These are phyloP conservation scores for Pseudomyrmex pallidus DNA, from an alignment of 1,140 invertebrate genomes.

Conservation along the genomic window DNA sequence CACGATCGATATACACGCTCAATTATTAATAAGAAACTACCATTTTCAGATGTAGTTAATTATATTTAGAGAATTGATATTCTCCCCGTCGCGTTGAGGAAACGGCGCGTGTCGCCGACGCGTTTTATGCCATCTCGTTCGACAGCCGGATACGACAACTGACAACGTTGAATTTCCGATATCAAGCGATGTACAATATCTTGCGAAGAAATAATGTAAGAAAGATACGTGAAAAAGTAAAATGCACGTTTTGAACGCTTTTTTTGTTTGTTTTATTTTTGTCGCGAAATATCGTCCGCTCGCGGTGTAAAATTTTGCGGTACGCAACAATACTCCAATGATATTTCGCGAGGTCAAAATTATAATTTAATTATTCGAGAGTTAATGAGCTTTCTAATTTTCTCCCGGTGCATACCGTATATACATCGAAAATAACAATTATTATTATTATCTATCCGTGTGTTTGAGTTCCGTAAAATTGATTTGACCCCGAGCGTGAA, in stretches of 20 bases:
- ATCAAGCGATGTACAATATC: slow-evolving; percentile 36
- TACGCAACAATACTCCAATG: slow-evolving; percentile 4
- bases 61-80: slow-evolving; percentile 49
- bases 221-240: not conserved
- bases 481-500: slow-evolving; percentile 11
- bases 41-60: slow-evolving; percentile 48
- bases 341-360: slow-evolving; percentile 26
- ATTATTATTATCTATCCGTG: slow-evolving; percentile 44
- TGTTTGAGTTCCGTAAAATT: slow-evolving; percentile 30
- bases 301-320: not conserved
- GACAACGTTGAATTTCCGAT: slow-evolving; percentile 51
- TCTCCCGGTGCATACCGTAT: slow-evolving; percentile 5
- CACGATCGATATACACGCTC: slow-evolving; percentile 34
- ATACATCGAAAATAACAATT: not conserved
- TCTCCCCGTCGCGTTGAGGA: slow-evolving; percentile 6
- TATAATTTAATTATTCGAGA: slow-evolving; percentile 46
- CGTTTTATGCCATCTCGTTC: slow-evolving; percentile 26
- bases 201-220: slow-evolving; percentile 20
- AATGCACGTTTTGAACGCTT: not conserved
- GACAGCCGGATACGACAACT: slow-evolving; percentile 9
- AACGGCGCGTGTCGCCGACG: slow-evolving; percentile 38
- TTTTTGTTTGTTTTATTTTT: too few species aligned
- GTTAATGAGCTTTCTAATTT: slow-evolving; percentile 49
- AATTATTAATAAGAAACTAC: slow-evolving; percentile 59
- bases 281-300: too few species aligned